Evolutionary conservation across 2,113 vertebrate genomes (phyloP), one percentile per base, ranked within the genome.

Genomic region (Oxyruncus cristatus): DNA sequence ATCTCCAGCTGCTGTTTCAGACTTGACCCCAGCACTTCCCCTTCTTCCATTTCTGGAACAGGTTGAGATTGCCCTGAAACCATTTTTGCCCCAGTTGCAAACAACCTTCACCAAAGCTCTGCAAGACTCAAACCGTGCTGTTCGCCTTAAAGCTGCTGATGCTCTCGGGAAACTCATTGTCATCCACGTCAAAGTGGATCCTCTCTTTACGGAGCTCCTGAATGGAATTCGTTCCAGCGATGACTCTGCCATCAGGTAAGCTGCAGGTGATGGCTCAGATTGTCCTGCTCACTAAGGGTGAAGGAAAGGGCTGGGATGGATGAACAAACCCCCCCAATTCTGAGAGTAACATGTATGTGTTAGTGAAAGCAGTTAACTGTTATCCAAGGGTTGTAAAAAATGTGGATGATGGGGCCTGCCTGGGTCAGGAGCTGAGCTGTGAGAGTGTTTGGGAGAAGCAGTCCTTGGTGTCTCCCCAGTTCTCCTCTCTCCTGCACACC

Each of bases 71-170:
- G 99, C 98, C 72, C 96, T 99, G 97, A 99, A 99, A 97, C 99
- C 99, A 1, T 99, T 99, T 98, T 98, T 99, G 96, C 99, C 99
- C 33, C 99, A 99, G 86, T 97, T 99, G 77, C 99, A 99, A 98
- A 99, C 99, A 89, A 99, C 99, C 42, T 99, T 99, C 97, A 98
- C 99, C 55, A 99, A 99, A 97, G 99, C 99, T 14, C 97, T 99
- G 14, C 99, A 99, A 96, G 99, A 99, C 88, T 98, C 99, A 1
- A 99, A 99, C 95, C 98, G 99, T 2, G 98, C 98, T 0, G 99
- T 99, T 85, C 98, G 99, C 81, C 98, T 99, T 33, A 99, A 99
- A 92, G 99, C 99, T 0, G 99, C 99, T 0, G 99, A 99, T 21
- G 99, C 99, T 1, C 98, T 99, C 2, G 99, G 99, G 30, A 99